A percentile compares a stretch with the other conserved stretches of the same genome.
phyloP scores from a whole-genome alignment of 2,888 invertebrate genomes.

The Trichogramma evanescens region DNA sequence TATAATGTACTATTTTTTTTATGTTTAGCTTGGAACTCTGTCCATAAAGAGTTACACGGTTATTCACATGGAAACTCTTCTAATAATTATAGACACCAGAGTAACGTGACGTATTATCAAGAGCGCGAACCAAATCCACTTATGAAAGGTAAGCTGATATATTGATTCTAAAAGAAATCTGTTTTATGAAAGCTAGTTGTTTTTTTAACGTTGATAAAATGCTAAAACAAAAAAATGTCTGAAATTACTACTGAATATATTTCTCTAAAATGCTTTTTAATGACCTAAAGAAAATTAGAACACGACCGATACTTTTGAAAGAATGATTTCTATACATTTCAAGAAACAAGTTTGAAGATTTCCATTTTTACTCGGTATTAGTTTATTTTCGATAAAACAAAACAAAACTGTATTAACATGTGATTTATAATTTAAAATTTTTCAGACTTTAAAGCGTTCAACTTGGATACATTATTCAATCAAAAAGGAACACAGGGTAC shows the following conservation, averaged over 20 bases:
- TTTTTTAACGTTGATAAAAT: not conserved
- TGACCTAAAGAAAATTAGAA: not conserved
- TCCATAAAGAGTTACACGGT: slow-evolving; percentile 54
- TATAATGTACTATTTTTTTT: not conserved
- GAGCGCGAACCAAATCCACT: slow-evolving; percentile 49
- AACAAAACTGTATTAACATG: not conserved
- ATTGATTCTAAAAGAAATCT: slow-evolving; percentile 1
- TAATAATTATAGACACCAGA: slow-evolving; percentile 44
- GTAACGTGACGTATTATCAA: slow-evolving; percentile 60
- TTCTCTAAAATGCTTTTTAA: not conserved
- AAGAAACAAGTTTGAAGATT: too few relatives aligned
- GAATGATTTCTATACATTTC: too few relatives aligned
- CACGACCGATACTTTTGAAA: too few relatives aligned
- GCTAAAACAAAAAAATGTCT: too few relatives aligned
- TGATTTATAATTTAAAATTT: slow-evolving; percentile 6
- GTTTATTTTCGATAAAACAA: too few relatives aligned
- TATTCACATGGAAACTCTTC: slow-evolving; percentile 40
- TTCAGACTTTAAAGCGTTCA: slow-evolving; percentile 69
- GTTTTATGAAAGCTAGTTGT: not conserved
- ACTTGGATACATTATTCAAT: slow-evolving; percentile 71
- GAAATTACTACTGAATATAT: too few relatives aligned
- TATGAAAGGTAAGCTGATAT: slow-evolving; percentile 36
- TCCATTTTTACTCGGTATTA: too few relatives aligned
- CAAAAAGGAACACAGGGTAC: slow-evolving; percentile 64
- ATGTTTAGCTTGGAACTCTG: slow-evolving; percentile 46